Percentiles rank a stretch among this genome's conserved stretches.
Conservation (phyloP, 1,140 invertebrate genomes). For the Campoletis sonorensis region DNA sequence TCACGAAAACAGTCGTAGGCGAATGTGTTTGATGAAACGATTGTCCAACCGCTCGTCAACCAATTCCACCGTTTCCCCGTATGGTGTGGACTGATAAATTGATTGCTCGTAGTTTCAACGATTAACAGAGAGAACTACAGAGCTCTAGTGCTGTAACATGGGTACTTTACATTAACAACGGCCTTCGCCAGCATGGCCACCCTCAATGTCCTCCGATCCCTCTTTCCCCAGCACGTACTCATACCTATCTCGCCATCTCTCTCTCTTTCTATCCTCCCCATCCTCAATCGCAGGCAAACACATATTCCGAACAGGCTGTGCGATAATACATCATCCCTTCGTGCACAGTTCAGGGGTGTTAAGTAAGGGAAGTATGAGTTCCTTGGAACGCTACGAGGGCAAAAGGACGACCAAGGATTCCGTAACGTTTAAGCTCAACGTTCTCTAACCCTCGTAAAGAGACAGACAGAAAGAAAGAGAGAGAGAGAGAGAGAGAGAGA, state of each 20-base stretch:
- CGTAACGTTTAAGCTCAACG: slow-evolving; percentile 75
- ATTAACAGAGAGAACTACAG: slow-evolving; percentile 41
- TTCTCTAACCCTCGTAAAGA: slow-evolving; percentile 74
- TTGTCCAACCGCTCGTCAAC: slow-evolving; percentile 33
- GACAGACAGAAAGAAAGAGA: no score
- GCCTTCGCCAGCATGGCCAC: background rate
- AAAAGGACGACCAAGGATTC: slow-evolving; percentile 30
- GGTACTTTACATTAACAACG: slow-evolving; percentile 39
- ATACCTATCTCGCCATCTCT: background rate
- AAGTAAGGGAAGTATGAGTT: slow-evolving; percentile 32
- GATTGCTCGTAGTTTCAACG: slow-evolving; percentile 46
- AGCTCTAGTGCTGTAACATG: slow-evolving; percentile 31
- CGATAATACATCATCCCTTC: slow-evolving; percentile 70
- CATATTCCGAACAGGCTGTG: slow-evolving; percentile 69
- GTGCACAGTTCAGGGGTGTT: slow-evolving; percentile 17
- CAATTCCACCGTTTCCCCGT: background rate
- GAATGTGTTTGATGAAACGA: slow-evolving; percentile 40
- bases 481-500: slow-evolving; percentile 56
- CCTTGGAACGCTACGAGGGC: slow-evolving; percentile 56
- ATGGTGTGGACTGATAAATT: slow-evolving; percentile 39
- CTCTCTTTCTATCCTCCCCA: background rate
- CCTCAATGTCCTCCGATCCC: slow-evolving; percentile 31
- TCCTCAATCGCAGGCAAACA: slow-evolving; percentile 44
- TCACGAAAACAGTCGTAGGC: slow-evolving; percentile 2
- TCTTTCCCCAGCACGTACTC: slow-evolving; percentile 1